phyloP scores from a whole-genome alignment of 2,797 vertebrate genomes.

The Gallinago solitaria region DNA sequence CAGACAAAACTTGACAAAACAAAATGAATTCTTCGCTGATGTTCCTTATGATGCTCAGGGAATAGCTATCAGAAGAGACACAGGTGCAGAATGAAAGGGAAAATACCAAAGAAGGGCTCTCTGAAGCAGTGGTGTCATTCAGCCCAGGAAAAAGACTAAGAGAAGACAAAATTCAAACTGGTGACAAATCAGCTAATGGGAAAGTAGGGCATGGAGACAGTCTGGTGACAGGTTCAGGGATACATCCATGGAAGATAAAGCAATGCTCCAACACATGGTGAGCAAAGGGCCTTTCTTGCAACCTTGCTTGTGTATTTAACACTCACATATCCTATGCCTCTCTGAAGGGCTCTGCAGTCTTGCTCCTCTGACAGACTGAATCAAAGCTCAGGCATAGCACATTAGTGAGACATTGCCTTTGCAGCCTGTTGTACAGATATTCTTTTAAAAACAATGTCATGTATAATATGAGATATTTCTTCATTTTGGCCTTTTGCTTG shows the following conservation, averaged over 20 bases:
- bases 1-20: constrained; percentile 49
- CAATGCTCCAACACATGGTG: neutral
- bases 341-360: neutral
- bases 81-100: constrained; percentile 46
- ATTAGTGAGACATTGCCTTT: neutral
- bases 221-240: neutral
- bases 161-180: neutral
- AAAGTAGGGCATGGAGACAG: neutral
- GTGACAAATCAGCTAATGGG: neutral
- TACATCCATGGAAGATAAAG: neutral
- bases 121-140: neutral
- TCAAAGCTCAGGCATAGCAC: neutral
- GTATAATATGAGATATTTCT: neutral
- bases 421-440: neutral
- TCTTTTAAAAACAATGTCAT: neutral
- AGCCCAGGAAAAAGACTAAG: neutral
- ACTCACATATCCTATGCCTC: neutral
- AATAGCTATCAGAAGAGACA: constrained; percentile 18
- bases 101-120: neutral
- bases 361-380: neutral
- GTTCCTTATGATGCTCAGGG: constrained; percentile 8
- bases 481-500: neutral
- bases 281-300: neutral
- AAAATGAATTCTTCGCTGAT: constrained; percentile 41
- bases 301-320: neutral